Percentiles rank a stretch among this genome's conserved stretches.
These are phyloP conservation scores for Hexactinellida sp. DNA, from an alignment of 37 sponge, comb jelly and placozoan species.

Conservation along the genomic window DNA sequence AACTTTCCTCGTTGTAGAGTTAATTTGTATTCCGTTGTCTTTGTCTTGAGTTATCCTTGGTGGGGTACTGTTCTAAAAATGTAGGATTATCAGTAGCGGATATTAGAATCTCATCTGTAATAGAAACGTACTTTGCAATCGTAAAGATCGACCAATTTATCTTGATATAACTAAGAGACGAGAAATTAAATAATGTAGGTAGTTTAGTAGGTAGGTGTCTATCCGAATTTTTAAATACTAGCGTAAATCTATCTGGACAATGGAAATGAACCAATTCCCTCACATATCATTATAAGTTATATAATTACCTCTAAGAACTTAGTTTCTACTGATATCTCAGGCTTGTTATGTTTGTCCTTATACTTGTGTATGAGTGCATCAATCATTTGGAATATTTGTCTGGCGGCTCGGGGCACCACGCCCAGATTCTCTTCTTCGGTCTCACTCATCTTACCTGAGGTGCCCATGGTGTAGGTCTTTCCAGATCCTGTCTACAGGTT, in stretches of 20 bases:
- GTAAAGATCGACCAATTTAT: not conserved
- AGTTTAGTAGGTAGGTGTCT: too few relatives aligned
- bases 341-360: not conserved
- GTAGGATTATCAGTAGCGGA: not conserved
- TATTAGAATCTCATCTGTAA: not conserved
- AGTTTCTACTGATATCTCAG: not conserved
- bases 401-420: constrained; percentile 83
- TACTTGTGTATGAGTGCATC: not conserved
- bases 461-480: constrained; percentile 97
- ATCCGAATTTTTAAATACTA: too few relatives aligned
- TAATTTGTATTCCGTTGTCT: not conserved
- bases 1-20: not conserved
- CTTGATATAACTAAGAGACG: not conserved
- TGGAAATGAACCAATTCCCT: too few relatives aligned
- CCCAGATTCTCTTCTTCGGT: constrained; percentile 53
- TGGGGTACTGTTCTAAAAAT: not conserved
- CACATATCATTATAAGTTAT: not conserved
- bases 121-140: not conserved
- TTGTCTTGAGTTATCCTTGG: not conserved
- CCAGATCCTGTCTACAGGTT: constrained; percentile 78
- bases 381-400: constrained; percentile 60
- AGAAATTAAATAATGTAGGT: not conserved
- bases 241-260: too few relatives aligned
- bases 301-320: not conserved
- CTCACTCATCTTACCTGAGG: constrained; percentile 66